A percentile compares a stretch with the other conserved stretches of the same genome.
Conservation (phyloP, 2,888 invertebrate genomes). For the Cantharis nigra region DNA sequence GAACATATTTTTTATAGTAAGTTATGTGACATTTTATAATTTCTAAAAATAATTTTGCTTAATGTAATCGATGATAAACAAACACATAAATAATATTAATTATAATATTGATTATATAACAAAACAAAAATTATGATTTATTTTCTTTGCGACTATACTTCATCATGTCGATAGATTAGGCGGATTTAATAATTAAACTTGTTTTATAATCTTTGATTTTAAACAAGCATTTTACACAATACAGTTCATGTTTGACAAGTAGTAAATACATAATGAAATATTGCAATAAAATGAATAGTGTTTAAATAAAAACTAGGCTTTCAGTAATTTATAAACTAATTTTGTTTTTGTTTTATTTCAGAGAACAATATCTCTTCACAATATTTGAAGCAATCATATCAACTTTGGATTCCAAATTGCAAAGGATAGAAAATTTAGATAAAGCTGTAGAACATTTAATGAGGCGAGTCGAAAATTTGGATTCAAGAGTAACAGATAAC, state of each 20-base stretch:
- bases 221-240: not conserved
- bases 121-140: not conserved
- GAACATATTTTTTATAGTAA: not conserved
- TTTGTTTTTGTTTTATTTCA: slow-evolving; percentile 61
- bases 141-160: not conserved
- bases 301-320: not conserved
- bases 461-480: slow-evolving; percentile 81
- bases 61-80: not conserved
- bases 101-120: not conserved
- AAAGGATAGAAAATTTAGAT: slow-evolving; percentile 85
- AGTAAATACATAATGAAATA: not conserved
- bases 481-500: slow-evolving; percentile 81
- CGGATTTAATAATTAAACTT: not conserved
- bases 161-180: not conserved
- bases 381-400: slow-evolving; percentile 90
- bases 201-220: not conserved
- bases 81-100: not conserved
- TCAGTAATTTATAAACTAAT: not conserved
- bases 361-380: slow-evolving; percentile 86
- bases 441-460: slow-evolving; percentile 86
- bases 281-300: slow-evolving; percentile 18
- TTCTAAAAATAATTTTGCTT: not conserved
- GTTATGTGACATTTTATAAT: not conserved
- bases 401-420: slow-evolving; percentile 84
- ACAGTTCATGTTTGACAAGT: not conserved